Percentiles rank a stretch among this genome's conserved stretches.
phyloP scores from a whole-genome alignment of 2,113 vertebrate species.

The Vanacampus margaritifer region DNA sequence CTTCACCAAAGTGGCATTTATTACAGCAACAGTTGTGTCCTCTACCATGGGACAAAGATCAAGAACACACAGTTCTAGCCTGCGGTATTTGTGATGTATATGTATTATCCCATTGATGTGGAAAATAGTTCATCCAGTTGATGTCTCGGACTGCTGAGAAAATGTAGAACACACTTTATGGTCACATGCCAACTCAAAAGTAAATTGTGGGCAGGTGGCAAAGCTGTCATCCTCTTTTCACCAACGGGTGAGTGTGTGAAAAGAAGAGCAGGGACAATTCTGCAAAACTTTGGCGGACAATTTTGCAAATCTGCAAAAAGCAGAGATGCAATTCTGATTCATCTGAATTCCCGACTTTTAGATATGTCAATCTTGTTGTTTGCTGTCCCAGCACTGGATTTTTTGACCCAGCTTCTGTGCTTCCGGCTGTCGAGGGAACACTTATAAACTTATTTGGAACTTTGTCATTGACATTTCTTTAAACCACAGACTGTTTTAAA shows the following conservation, averaged over 20 bases:
- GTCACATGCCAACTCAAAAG: conserved; percentile 25
- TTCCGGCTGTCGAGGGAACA: conserved; percentile 39
- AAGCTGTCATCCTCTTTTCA: conserved; percentile 39
- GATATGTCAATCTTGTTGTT: conserved; percentile 44
- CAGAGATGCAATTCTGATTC: conserved; percentile 4
- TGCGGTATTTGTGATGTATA: background rate
- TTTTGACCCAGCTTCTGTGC: conserved; percentile 30
- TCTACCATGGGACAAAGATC: conserved; percentile 1
- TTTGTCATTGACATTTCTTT: conserved; percentile 24
- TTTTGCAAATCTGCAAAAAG: too few relatives aligned
- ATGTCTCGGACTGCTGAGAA: conserved; percentile 22
- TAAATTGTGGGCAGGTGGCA: conserved; percentile 42
- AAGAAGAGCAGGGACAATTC: too few relatives aligned
- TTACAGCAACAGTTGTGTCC: conserved; percentile 30
- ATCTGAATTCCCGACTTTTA: conserved; percentile 45
- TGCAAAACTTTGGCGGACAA: too few relatives aligned
- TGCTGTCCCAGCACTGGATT: conserved; percentile 18
- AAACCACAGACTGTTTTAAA: background rate
- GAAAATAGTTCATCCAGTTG: conserved; percentile 46
- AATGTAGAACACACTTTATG: conserved; percentile 38
- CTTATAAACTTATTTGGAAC: conserved; percentile 30
- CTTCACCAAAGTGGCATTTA: background rate
- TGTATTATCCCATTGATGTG: conserved; percentile 19
- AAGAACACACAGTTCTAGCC: conserved; percentile 9
- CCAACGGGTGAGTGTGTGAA: too few relatives aligned